A percentile compares a stretch with the other conserved stretches of the same genome.
These are phyloP conservation scores for Aphis gossypii DNA, from an alignment of 1,140 invertebrate species.

Conservation along the genomic window DNA sequence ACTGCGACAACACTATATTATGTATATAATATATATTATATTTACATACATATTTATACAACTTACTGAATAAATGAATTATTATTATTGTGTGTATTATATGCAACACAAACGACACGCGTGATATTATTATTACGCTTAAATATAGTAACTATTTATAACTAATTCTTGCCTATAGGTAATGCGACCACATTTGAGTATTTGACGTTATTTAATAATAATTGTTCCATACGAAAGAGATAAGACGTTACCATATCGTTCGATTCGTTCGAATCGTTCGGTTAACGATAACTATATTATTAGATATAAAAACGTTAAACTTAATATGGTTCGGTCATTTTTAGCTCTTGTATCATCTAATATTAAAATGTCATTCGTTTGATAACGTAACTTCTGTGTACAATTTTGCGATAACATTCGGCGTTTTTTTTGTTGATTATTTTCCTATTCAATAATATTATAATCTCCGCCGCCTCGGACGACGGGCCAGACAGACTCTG, in stretches of 20 bases:
- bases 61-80: not conserved
- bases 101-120: not conserved
- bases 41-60: not conserved
- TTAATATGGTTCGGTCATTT: not conserved
- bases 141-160: not conserved
- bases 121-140: not conserved
- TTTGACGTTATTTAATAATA: not conserved
- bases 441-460: not conserved
- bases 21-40: not conserved
- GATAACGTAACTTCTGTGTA: not conserved
- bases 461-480: not conserved
- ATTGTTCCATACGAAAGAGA: too few species aligned
- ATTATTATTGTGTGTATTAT: constrained; percentile 3
- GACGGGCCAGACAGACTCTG: not conserved
- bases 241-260: not conserved
- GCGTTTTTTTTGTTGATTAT: not conserved
- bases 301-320: not conserved
- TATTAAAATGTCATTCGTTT: not conserved
- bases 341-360: not conserved
- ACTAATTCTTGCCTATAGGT: not conserved
- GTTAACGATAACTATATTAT: not conserved
- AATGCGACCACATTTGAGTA: not conserved
- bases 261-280: too few species aligned
- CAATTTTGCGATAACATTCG: not conserved
- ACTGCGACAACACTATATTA: not conserved